phyloP scores from a whole-genome alignment of 2,888 invertebrate genomes.

The Lepidochitona cinerea region DNA sequence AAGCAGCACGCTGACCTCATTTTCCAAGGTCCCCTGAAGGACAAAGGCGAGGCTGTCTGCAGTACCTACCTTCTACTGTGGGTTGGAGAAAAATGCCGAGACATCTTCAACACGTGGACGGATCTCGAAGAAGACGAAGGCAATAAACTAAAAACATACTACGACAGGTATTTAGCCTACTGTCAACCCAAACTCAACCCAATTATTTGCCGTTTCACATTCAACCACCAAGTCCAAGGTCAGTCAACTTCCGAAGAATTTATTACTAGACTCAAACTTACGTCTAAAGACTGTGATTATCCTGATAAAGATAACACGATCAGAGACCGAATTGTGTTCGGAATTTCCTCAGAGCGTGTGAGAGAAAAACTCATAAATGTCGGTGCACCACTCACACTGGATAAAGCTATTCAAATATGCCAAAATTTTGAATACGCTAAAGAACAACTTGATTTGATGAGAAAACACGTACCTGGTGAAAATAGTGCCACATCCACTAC shows the following conservation, averaged over 20 bases:
- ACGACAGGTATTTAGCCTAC: slow-evolving; percentile 13
- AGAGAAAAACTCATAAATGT: slow-evolving; percentile 28
- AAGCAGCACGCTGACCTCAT: slow-evolving; percentile 21
- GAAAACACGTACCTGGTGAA: too few relatives aligned
- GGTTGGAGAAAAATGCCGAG: slow-evolving; percentile 23
- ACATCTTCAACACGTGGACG: slow-evolving; percentile 22
- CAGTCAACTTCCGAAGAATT: slow-evolving; percentile 11
- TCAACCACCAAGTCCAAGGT: slow-evolving; percentile 17
- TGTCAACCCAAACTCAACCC: slow-evolving; percentile 19
- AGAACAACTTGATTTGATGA: too few relatives aligned
- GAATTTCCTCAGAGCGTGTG: slow-evolving; percentile 14
- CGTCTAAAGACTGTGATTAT: slow-evolving; percentile 11
- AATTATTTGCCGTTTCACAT: slow-evolving; percentile 22
- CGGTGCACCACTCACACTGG: too few relatives aligned
- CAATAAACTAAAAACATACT: not conserved
- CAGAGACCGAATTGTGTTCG: slow-evolving; percentile 29
- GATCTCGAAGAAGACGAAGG: slow-evolving; percentile 8
- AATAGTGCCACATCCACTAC: too few relatives aligned
- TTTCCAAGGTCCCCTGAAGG: slow-evolving; percentile 16
- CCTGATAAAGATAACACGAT: slow-evolving; percentile 1
- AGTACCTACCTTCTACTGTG: slow-evolving; percentile 18
- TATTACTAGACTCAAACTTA: slow-evolving; percentile 17
- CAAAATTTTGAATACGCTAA: too few relatives aligned
- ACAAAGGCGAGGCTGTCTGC: slow-evolving; percentile 11
- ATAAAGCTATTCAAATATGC: slow-evolving; percentile 27